Base-by-base conservation (phyloP, 1,140 invertebrate genomes). In the Mactra quadrangularis region DNA sequence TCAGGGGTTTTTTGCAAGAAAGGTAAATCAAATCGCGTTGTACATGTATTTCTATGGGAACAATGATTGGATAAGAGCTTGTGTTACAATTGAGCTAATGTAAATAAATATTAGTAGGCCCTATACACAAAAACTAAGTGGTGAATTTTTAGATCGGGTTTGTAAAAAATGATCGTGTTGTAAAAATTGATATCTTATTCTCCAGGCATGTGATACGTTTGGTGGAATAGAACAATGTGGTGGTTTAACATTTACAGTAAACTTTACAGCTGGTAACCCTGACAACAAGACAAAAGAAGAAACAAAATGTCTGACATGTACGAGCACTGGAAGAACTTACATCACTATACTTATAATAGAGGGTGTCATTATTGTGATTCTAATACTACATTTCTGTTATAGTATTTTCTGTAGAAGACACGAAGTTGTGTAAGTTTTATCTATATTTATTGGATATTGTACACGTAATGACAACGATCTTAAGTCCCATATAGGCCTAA, bases 261-360 rank as follows among this genome's bases (percentile, higher is more conserved):
- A 41, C 38, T 64, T n/a, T 19, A 64, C 60, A 22, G 13, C 35
- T n/a, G 35, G 35, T 15, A 35, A 64, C 22, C 60, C 60, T 7
- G 60, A 64, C 19, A 35, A 9, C 11, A 64, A 64, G 41, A 0
- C 33, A 33, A 64, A 64, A 22, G 3, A 60, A 60, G 1, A 7
- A 4, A 25, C 60, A 9, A 41, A 45, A 45, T 64, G 60, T 22
- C 4, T 64, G 11, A 64, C 35, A 41, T 64, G 60, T 41, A 64
- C 33, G 11, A 41, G n/a, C 22, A 45, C 19, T 9, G 60, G 60
- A 45, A 64, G 22, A 45, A 35, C 17, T 1, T 1, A 38, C 3
- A 25, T 64, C 3, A 19, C 35, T 1, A 35, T 25, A 13, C 9
- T 64, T 38, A 22, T 22, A 11, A 35, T 41, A 9, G 60, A 64